phyloP scores from a whole-genome alignment of 2,888 invertebrate genomes.

The Coelogynopora nodosa region DNA sequence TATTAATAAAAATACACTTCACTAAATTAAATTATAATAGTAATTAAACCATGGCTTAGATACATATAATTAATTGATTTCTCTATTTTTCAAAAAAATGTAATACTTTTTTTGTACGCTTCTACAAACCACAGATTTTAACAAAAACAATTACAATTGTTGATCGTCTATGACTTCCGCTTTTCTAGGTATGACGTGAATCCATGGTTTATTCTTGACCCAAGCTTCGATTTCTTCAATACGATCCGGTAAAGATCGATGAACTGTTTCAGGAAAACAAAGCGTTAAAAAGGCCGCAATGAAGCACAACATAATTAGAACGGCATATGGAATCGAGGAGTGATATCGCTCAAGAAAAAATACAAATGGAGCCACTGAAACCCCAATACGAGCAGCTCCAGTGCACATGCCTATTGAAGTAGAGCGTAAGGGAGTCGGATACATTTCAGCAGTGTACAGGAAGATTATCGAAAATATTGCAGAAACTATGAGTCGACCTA shows the following conservation, averaged over 20 bases:
- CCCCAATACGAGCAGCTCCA: slow-evolving; percentile 34
- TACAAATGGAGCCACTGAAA: background rate
- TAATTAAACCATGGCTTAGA: no score
- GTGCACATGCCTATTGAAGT: slow-evolving; percentile 32
- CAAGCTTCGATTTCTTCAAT: background rate
- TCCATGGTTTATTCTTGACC: background rate
- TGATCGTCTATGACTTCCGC: no score
- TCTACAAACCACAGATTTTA: no score
- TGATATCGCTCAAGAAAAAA: background rate
- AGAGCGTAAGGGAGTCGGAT: slow-evolving; percentile 32
- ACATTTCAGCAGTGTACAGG: slow-evolving; percentile 36
- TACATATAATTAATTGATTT: no score
- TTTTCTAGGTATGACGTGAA: no score
- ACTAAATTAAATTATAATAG: no score
- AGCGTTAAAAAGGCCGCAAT: background rate
- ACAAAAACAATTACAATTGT: no score
- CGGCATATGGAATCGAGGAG: slow-evolving; percentile 15
- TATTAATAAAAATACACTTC: no score
- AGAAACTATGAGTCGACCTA: slow-evolving; percentile 9
- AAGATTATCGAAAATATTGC: slow-evolving; percentile 37
- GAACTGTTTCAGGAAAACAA: background rate
- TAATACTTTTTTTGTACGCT: no score
- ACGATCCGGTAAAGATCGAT: background rate
- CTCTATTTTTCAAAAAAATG: no score
- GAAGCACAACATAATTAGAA: background rate